Evolutionary conservation across 2,888 invertebrate genomes (phyloP).

Genomic region (Drosophila parthenogenetica): DNA sequence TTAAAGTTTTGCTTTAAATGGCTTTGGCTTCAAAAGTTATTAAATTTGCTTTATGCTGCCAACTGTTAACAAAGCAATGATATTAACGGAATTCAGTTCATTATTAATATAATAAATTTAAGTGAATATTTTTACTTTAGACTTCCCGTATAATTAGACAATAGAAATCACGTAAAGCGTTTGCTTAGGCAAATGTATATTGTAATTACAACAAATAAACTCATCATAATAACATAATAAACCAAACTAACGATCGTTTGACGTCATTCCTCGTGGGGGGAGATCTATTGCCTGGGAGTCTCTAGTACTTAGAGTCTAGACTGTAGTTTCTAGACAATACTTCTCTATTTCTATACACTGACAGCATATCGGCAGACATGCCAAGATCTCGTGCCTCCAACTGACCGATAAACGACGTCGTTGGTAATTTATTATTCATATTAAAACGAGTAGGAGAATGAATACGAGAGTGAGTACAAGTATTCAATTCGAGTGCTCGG

Average conservation of each 20-base stretch:
- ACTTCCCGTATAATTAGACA: constrained; percentile 27
- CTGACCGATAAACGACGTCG: constrained; percentile 66
- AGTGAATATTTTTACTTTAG: constrained; percentile 1
- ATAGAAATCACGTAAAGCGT: constrained; percentile 11
- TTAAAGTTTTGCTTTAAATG: background rate
- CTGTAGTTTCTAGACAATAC: constrained; percentile 21
- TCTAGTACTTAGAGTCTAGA: constrained; percentile 13
- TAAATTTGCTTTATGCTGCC: background rate
- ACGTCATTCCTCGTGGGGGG: constrained; percentile 38
- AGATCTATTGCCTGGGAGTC: background rate
- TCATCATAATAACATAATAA: constrained; percentile 37
- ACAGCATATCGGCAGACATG: constrained; percentile 67
- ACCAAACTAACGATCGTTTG: constrained; percentile 37
- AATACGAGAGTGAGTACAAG: constrained; percentile 10
- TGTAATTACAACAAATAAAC: constrained; percentile 46
- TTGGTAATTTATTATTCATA: constrained; percentile 51
- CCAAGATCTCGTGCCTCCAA: constrained; percentile 64
- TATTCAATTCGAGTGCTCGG: background rate
- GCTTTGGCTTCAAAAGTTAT: background rate
- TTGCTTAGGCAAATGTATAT: constrained; percentile 31
- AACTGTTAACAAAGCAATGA: background rate
- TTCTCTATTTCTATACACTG: constrained; percentile 23
- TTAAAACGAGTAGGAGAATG: constrained; percentile 15
- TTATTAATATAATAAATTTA: background rate
- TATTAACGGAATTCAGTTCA: too few species aligned